Evolutionary conservation across 1,140 invertebrate genomes (phyloP), one percentile per base, ranked within the genome.

Genomic region (Nymphalis io): DNA sequence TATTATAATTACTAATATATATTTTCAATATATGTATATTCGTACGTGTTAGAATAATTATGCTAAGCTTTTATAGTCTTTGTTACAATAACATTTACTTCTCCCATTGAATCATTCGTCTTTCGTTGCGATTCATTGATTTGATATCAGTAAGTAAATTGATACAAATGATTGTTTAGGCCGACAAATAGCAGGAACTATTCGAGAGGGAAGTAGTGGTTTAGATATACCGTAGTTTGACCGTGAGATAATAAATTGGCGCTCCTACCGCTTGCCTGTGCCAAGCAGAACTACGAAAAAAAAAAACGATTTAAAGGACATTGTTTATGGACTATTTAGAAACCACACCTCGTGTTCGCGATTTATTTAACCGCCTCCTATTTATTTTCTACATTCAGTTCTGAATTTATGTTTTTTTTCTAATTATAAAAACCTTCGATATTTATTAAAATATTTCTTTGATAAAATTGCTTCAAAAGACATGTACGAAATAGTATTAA

Each of bases 131-230:
- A 53, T 70, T 77, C 72, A 78, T 80, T 77, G 75, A 80, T 78
- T 82, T 71, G 63, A 59, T 69, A 77, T 74, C 70, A 76, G 72
- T 55, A 33, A 51, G 59, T 68, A 80, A 83, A 83, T 82, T 82
- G 82, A 82, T 76, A 82, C 78, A 84, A 80, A 84, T 73, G 76
- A 78, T 77, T 82, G 71, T 76, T 76, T 80, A 73, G 70, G 57
- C 60, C 62, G 75, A 79, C 79, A 80, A 80, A 80, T 76, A 64
- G 70, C 72, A 70, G 75, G 73, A 78, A 78, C 77, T 78, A 72
- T 72, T 66, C 61, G 71, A 74, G 72, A 70, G 70, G 70, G 60
- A 70, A 71, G 69, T 60, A 73, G 70, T 67, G 74, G 72, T 71
- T 76, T 64, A 60, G 71, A 66, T 66, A 63, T 68, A 71, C 69